These are phyloP conservation scores for Lasioglossum baleicum DNA, from an alignment of 1,140 invertebrate genomes.

Conservation along the genomic window DNA sequence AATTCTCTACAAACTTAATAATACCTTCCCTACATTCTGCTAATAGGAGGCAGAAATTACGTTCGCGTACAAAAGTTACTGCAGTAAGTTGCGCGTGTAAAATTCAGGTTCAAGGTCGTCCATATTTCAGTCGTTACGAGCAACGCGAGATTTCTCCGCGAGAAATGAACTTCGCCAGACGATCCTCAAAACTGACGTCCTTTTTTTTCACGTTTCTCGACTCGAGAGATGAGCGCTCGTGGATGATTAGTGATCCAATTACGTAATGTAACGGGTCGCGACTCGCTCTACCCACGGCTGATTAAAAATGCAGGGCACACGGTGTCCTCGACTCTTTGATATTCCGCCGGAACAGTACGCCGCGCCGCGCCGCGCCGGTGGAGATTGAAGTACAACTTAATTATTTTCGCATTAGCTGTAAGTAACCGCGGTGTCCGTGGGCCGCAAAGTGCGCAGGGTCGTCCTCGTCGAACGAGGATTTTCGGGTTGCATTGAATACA, in stretches of 20 bases:
- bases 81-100: too few relatives aligned
- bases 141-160: background rate
- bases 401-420: slow-evolving; percentile 52
- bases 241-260: slow-evolving; percentile 39
- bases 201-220: background rate
- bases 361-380: too few relatives aligned
- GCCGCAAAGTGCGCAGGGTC: slow-evolving; percentile 7
- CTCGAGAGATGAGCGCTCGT: background rate
- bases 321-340: slow-evolving; percentile 16
- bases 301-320: slow-evolving; percentile 30
- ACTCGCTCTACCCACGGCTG: background rate
- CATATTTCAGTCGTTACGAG: background rate
- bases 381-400: slow-evolving; percentile 52
- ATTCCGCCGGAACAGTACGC: slow-evolving; percentile 4
- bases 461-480: background rate
- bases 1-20: too few relatives aligned
- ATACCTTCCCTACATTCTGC: too few relatives aligned
- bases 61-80: too few relatives aligned
- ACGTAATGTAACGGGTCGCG: slow-evolving; percentile 31
- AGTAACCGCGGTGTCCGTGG: slow-evolving; percentile 40
- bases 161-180: background rate
- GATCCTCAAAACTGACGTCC: slow-evolving; percentile 5
- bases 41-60: too few relatives aligned
- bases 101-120: background rate
- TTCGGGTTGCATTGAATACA: slow-evolving; percentile 15